Conservation (phyloP, 2,797 vertebrate genomes). For the Anguilla megastoma region DNA sequence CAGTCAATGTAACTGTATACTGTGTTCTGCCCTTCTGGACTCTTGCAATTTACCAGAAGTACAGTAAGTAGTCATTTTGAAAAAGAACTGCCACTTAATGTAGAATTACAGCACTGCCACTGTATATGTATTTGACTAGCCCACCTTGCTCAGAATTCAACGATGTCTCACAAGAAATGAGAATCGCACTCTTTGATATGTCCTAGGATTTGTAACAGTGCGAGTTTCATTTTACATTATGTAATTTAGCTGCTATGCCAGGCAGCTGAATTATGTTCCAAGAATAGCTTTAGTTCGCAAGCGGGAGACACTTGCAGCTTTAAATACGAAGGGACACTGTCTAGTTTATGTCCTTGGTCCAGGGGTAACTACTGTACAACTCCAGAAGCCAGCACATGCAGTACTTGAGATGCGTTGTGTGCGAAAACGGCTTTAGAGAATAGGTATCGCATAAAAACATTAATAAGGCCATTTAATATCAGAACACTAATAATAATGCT, state of each 20-base stretch:
- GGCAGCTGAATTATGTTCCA: constrained; percentile 28
- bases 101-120: neutral
- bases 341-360: neutral
- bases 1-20: neutral
- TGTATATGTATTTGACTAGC: neutral
- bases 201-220: neutral
- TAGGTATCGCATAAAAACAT: neutral
- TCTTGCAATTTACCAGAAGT: neutral
- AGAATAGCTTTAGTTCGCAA: constrained; percentile 18
- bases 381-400: neutral
- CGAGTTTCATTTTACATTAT: constrained; percentile 36
- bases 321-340: neutral
- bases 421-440: neutral
- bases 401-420: neutral
- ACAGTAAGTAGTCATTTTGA: neutral
- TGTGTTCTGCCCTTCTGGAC: neutral
- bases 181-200: neutral
- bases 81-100: neutral
- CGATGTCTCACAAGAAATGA: neutral
- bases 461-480: neutral
- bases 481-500: neutral
- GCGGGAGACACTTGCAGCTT: neutral
- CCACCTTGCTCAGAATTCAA: neutral
- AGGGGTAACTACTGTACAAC: neutral
- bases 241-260: constrained; percentile 21